Evolutionary conservation across 2,113 vertebrate species (phyloP).

Genomic region (Bos indicus): DNA sequence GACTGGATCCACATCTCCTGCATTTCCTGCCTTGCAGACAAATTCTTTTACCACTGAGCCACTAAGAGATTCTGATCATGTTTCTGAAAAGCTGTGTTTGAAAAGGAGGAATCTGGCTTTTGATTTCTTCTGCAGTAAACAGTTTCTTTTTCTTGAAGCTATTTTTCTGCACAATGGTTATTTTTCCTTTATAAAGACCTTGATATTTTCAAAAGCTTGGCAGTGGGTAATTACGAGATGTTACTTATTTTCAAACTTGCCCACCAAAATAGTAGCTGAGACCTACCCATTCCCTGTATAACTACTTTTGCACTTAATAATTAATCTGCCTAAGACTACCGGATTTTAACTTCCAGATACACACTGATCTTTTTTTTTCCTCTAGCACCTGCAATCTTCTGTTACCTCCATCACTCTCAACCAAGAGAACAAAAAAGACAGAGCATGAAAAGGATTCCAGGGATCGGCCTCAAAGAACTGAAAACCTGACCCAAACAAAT

Average conservation of each 20-base stretch:
- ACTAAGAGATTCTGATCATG: neutral
- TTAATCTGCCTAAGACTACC: slow-evolving; percentile 55
- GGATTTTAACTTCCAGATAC: slow-evolving; percentile 62
- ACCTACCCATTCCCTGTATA: slow-evolving; percentile 10
- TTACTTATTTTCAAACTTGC: slow-evolving; percentile 60
- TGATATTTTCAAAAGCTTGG: slow-evolving; percentile 1
- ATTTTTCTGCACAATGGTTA: neutral
- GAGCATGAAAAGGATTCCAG: neutral
- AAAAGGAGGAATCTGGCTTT: neutral
- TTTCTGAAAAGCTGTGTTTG: neutral
- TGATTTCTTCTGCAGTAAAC: neutral
- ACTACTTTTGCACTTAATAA: slow-evolving; percentile 58
- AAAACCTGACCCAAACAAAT: neutral
- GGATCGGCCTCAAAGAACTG: neutral
- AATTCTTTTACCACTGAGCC: neutral
- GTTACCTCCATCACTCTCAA: slow-evolving; percentile 35
- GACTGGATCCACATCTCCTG: neutral
- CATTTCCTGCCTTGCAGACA: neutral
- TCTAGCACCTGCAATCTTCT: slow-evolving; percentile 41
- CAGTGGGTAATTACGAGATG: neutral
- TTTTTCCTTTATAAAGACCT: slow-evolving; percentile 31
- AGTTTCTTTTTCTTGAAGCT: neutral
- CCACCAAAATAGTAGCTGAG: slow-evolving; percentile 65
- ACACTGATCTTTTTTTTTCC: slow-evolving; percentile 14
- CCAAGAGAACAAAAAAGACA: neutral